These are phyloP conservation scores for Corythoichthys intestinalis DNA, from an alignment of 2,113 vertebrate genomes.

Conservation along the genomic window DNA sequence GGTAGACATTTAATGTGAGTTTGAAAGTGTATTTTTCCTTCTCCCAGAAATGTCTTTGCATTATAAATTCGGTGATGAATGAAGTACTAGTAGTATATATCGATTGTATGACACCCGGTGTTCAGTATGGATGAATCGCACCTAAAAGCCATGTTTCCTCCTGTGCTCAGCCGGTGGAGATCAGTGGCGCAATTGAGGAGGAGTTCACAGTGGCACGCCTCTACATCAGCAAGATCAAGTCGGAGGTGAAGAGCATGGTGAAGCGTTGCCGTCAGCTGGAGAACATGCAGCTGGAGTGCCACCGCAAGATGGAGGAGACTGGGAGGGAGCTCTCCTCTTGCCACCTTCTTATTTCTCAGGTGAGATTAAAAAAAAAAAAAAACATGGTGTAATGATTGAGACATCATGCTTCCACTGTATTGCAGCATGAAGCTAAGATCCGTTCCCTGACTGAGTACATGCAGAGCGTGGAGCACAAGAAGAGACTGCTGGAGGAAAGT, in stretches of 20 bases:
- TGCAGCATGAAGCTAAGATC: constrained; percentile 91
- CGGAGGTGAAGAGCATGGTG: constrained; percentile 92
- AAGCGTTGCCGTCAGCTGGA: constrained; percentile 91
- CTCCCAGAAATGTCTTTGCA: neutral
- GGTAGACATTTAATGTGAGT: neutral
- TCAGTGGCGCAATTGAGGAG: constrained; percentile 91
- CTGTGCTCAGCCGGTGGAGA: constrained; percentile 79
- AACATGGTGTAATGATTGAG: neutral
- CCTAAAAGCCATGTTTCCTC: neutral
- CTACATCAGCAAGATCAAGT: constrained; percentile 95
- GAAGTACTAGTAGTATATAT: no score
- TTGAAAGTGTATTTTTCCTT: no score
- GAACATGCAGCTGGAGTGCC: constrained; percentile 87
- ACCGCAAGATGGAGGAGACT: constrained; percentile 94
- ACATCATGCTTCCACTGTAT: neutral
- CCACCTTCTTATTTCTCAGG: constrained; percentile 96
- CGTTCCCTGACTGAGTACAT: constrained; percentile 90
- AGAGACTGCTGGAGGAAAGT: constrained; percentile 86
- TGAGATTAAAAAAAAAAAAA: constrained; percentile 22
- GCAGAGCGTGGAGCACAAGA: constrained; percentile 90
- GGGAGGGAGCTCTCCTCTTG: constrained; percentile 88
- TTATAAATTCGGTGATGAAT: no score
- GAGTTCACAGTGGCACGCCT: constrained; percentile 91
- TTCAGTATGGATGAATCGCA: neutral
- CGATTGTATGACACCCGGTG: neutral